Conservation (phyloP, 1,140 invertebrate genomes). For the Leptinotarsa defecta region DNA sequence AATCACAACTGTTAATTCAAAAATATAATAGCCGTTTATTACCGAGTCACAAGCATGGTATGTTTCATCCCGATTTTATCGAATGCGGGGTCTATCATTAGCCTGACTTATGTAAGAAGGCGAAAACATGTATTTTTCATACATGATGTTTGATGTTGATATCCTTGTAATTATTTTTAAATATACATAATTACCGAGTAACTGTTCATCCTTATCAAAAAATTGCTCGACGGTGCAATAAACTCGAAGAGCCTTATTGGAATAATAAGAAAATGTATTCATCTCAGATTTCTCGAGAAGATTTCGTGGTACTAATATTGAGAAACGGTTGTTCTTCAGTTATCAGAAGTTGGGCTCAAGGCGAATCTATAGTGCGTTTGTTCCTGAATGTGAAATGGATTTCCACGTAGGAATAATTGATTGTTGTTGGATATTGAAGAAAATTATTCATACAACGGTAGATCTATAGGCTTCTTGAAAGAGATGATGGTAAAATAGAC, state of each 20-base stretch:
- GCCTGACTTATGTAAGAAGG: conserved; percentile 20
- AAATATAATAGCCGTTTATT: conserved; percentile 24
- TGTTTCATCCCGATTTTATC: conserved; percentile 23
- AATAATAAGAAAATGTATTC: conserved; percentile 8
- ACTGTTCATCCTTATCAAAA: conserved; percentile 16
- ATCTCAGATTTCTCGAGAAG: neutral
- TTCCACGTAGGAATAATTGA: too few relatives aligned
- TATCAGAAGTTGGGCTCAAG: too few relatives aligned
- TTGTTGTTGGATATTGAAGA: too few relatives aligned
- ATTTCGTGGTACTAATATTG: conserved; percentile 3
- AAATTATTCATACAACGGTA: too few relatives aligned
- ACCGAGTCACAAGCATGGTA: conserved; percentile 13
- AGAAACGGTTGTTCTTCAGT: too few relatives aligned
- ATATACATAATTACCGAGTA: conserved; percentile 22
- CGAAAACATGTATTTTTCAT: conserved; percentile 21
- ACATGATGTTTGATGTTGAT: conserved; percentile 22
- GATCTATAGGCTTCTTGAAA: too few relatives aligned
- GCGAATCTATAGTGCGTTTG: too few relatives aligned
- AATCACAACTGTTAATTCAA: conserved; percentile 22
- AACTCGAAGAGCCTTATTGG: conserved; percentile 12
- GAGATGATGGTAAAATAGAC: too few relatives aligned
- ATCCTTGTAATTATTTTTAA: conserved; percentile 27
- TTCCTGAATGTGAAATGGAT: too few relatives aligned
- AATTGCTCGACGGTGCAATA: conserved; percentile 8
- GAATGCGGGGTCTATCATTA: conserved; percentile 19